Base-by-base conservation (phyloP, 2,797 vertebrate species). In the Cuniculus paca region DNA sequence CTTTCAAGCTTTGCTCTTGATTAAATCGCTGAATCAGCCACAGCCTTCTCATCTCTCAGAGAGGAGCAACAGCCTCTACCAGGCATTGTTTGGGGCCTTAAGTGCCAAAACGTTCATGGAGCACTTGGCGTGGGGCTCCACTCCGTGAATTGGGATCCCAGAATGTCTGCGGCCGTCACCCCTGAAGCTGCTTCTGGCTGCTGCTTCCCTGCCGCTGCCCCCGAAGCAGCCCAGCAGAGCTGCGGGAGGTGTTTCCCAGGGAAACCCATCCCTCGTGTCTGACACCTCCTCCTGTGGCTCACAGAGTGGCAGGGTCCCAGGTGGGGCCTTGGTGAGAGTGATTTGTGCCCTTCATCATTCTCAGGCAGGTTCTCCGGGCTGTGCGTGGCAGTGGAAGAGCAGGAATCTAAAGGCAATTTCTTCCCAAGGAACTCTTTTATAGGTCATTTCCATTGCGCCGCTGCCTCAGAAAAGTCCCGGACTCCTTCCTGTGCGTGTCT, bases 401-500 rank as follows among this genome's bases (percentile, higher is more conserved):
- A 85, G 77, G 80, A 78, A 84, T 80, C 42, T 58, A 45, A 61
- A 86, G 63, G 39, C 79, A 50, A 2, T 78, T 85, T 70, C 34
- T 88, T 75, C 36, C 63, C 17, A 9, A 28, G 88, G 86, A 89
- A 52, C 39, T 78, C 45, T 95, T 88, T 68, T 31, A 19, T 72
- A 50, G 75, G 70, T 42, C 0, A 5, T 91, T 94, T 31, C 4
- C 19, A 4, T 16, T 9, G 28, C 4, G 5, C 54, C 16, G 9
- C 22, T 56, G 50, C 88, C 48, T 2, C 3, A 48, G 54, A 31
- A 26, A 3, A 14, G 65, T 36, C 54, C 45, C 24, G 2, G 0
- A 2, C 20, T 31, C 10, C 0, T 5, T 65, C 34, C 48, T 88
- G 34, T 68, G 5, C 10, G n/a, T 6, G 20, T 12, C 6, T 4